Evolutionary conservation across 1,140 invertebrate species (phyloP), one percentile per base, ranked within the genome.

Genomic region (Harlomillsia oculata): DNA sequence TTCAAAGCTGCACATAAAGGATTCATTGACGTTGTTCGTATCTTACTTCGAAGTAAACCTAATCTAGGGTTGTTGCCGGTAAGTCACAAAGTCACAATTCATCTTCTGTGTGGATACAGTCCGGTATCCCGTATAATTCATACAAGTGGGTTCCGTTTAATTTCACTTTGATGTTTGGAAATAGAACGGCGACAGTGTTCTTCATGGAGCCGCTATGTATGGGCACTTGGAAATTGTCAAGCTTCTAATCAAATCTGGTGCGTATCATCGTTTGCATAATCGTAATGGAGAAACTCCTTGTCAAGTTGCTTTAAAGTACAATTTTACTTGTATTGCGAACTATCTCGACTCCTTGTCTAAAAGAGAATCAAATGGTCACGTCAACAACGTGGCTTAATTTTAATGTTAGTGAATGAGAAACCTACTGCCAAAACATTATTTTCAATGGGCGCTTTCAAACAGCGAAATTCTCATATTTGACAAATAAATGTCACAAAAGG

Each of bases 1-100:
- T 94, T 93, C 69, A 94, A 95, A 74, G 90, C 91, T 2, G 80
- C 87, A 21, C 90, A 95, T 71, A 94, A 95, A 74, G 91, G 91
- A 0, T 89, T 93, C 68, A 73, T 82, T 4, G 83, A 84, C 32
- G 88, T 94, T n/a, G 82, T 91, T 0, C 78, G 80, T 1, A 86
- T 89, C 71, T 73, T 96, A 50, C 77, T 94, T 6, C 86, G 85
- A 69, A 83, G 86, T 67, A 82, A 82, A 62, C 87, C 90, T 13
- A 82, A 81, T 64, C 72, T 91, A 14, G 85, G 81, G 41, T 66
- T 92, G 44, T 72, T 94, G 21, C 83, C 87, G 62, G 88, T 92
- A 77, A 78, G 75, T 73, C 56, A 40, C 16, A 18, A n/a, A 29
- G 30, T 30, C 25, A 56, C 13, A 21, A 25, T 34, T 21, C 14